Evolutionary conservation across 1,140 invertebrate species (phyloP).

Genomic region (Chironomus striatipennis): DNA sequence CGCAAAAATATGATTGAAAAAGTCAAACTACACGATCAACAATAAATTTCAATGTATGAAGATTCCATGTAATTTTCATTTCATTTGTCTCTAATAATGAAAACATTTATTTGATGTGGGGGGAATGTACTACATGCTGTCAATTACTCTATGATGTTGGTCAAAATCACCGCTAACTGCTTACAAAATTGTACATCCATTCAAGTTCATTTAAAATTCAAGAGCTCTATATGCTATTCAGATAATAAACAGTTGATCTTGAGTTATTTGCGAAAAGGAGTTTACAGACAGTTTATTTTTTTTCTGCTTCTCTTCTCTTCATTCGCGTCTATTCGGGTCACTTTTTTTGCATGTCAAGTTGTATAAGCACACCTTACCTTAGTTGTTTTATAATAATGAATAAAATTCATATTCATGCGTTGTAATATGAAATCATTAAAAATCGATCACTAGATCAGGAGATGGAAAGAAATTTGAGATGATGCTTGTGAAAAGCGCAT

Average conservation of each 20-base stretch:
- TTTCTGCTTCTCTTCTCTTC: not conserved
- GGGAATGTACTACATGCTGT: slow-evolving; percentile 11
- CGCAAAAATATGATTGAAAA: not conserved
- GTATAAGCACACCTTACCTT: not conserved
- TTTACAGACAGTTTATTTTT: no score
- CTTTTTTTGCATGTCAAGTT: not conserved
- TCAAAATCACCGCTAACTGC: not conserved
- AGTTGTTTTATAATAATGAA: not conserved
- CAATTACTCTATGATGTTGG: not conserved
- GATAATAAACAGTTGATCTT: not conserved
- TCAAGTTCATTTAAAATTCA: slow-evolving; percentile 9
- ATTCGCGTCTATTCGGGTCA: slow-evolving; percentile 5
- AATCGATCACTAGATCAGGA: no score
- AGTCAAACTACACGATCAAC: no score
- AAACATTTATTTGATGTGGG: not conserved
- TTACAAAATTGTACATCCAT: slow-evolving; percentile 9
- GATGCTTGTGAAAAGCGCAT: no score
- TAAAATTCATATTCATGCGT: no score
- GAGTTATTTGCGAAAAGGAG: not conserved
- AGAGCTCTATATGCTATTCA: not conserved
- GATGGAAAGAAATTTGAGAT: not conserved
- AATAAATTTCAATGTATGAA: no score
- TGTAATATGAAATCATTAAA: no score
- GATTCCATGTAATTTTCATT: no score
- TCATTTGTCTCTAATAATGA: no score